Evolutionary conservation across 2,113 vertebrate genomes (phyloP), one percentile per base, ranked within the genome.

Genomic region (Verasper variegatus): DNA sequence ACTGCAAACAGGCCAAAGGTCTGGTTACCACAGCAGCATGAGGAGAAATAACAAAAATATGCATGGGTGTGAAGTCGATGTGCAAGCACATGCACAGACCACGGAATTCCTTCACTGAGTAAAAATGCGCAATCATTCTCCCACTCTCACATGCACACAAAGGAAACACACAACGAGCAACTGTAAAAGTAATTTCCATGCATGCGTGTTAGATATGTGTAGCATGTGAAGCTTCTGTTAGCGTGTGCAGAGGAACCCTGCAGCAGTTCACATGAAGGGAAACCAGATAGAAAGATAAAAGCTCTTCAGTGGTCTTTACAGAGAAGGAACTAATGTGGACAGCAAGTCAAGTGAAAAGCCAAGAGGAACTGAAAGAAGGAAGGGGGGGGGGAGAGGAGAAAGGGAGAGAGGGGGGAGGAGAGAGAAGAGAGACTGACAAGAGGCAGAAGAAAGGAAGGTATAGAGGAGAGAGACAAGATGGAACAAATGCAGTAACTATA

Each of bases 261-360:
- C 65, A 84, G 82, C 71, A 6, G 15, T 57, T 78, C 72, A 82
- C 52, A 15, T 57, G 31, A 78, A 74, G 71, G 64, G 70, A 77
- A 58, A 17, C 2, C 51, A 80, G 42, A 54, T 11, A 4, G 18
- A 40, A 10, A 76, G 54, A 87, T 68, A 72, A 86, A 57, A 85
- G 62, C 69, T 68, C 58, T 14, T 76, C 24, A 27, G 63, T 37
- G 18, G 3, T 72, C 35, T 63, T 74, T 24, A 67, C 67, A 2
- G 45, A 68, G 55, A 45, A 37, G 57, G 70, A 24, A 55, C 45
- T 42, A 79, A 77, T 74, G 75, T 45, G 52, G 57, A 63, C 26
- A 7, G 49, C 17, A 68, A 77, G 71, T 77, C 63, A 55, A 68
- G 65, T 69, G 62, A 84, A 68, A 67, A 82, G 59, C 54, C 6